phyloP scores from a whole-genome alignment of 2,113 vertebrate genomes.

The Percopsis transmontana region DNA sequence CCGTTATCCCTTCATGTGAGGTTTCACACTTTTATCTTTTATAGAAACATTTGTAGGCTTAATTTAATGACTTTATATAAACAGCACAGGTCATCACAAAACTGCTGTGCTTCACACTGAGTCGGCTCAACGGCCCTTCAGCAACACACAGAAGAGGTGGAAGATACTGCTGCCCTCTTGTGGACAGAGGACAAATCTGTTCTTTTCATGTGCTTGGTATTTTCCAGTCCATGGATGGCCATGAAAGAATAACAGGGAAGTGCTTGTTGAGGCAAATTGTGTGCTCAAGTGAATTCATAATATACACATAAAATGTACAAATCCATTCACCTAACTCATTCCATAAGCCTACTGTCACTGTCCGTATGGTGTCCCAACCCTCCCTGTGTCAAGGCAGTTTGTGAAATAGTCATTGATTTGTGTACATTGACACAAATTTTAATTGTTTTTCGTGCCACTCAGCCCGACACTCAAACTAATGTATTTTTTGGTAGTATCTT shows the following conservation, averaged over 20 bases:
- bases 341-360: not conserved
- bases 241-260: not conserved
- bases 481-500: no score
- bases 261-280: not conserved
- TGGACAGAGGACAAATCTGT: conserved; percentile 22
- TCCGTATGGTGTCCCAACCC: no score
- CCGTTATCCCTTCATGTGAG: conserved; percentile 29
- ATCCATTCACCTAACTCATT: not conserved
- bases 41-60: conserved; percentile 58
- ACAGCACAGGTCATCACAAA: conserved; percentile 63
- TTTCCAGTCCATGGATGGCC: not conserved
- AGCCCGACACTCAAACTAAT: no score
- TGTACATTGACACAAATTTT: no score
- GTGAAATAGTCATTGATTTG: no score
- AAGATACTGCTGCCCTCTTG: conserved; percentile 59
- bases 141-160: conserved; percentile 5
- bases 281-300: not conserved
- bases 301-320: not conserved
- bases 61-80: conserved; percentile 64
- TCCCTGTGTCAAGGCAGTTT: no score
- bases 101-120: conserved; percentile 24
- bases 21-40: conserved; percentile 30
- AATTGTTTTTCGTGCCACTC: no score
- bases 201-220: not conserved
- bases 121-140: conserved; percentile 47